Evolutionary conservation across 2,797 vertebrate species (phyloP).

Genomic region (Tachyglossus aculeatus): DNA sequence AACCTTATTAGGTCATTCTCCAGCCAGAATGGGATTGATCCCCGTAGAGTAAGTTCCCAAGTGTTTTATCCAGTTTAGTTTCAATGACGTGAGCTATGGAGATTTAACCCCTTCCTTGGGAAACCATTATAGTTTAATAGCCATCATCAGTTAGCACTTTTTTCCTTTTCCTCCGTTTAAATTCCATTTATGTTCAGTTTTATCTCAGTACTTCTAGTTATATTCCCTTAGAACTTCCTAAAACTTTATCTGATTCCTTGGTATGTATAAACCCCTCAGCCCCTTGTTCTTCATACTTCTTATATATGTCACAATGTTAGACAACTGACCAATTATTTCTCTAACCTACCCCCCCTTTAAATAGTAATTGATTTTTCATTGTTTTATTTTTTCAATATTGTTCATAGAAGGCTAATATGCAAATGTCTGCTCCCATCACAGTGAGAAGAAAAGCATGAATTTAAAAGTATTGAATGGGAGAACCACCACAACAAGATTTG

Average conservation of each 20-base stretch:
- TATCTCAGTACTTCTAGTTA: neutral
- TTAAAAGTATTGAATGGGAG: neutral
- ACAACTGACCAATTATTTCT: neutral
- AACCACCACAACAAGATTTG: neutral
- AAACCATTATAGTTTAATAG: neutral
- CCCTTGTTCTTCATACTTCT: neutral
- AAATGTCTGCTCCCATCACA: neutral
- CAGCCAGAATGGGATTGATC: neutral
- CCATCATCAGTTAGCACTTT: neutral
- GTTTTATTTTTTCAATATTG: neutral
- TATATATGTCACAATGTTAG: neutral
- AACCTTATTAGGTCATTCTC: fast-evolving
- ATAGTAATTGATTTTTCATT: neutral
- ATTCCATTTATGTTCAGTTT: neutral
- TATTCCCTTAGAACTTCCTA: neutral
- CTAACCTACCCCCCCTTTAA: neutral
- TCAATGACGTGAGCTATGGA: neutral
- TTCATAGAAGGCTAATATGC: constrained; percentile 2
- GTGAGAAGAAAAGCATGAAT: neutral
- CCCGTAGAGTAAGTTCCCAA: neutral
- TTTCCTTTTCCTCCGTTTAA: neutral
- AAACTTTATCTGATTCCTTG: neutral
- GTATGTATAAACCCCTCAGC: neutral
- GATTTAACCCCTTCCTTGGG: neutral
- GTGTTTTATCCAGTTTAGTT: neutral